Evolutionary conservation across 1,140 invertebrate genomes (phyloP).

Genomic region (Drosophila kanapiae): DNA sequence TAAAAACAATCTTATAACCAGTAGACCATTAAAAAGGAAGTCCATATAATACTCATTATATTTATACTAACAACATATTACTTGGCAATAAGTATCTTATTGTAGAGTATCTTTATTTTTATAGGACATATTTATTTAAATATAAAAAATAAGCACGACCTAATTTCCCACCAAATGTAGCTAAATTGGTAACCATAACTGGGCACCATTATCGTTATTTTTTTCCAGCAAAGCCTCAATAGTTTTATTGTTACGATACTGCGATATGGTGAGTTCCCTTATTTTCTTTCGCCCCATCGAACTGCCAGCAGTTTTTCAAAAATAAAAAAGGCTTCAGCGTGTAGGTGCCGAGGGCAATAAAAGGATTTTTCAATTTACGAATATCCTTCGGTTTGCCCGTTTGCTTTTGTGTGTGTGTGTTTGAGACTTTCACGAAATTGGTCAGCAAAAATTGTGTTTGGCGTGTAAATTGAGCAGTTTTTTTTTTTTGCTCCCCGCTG

Average conservation of each 20-base stretch:
- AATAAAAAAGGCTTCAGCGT: constrained; percentile 1
- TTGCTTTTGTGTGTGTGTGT: constrained; percentile 6
- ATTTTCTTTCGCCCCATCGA: constrained; percentile 5
- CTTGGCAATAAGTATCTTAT: no score
- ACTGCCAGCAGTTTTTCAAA: constrained; percentile 7
- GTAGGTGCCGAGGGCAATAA: constrained; percentile 26
- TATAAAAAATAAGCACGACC: background rate
- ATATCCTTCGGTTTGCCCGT: constrained; percentile 20
- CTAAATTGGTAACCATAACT: no score
- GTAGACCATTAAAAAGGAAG: background rate
- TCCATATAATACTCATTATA: background rate
- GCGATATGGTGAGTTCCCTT: background rate
- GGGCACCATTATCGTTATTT: background rate
- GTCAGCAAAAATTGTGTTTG: constrained; percentile 47
- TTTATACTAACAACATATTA: background rate
- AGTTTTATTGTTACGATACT: background rate
- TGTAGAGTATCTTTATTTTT: no score
- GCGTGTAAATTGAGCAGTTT: constrained; percentile 34
- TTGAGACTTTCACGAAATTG: constrained; percentile 42
- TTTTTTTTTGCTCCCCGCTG: constrained; percentile 3
- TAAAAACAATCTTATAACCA: background rate
- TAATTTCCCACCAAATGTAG: background rate
- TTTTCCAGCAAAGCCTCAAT: background rate
- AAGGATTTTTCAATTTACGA: constrained; percentile 42
- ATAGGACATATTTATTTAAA: no score